Evolutionary conservation across 2,113 vertebrate genomes (phyloP).

Genomic region (Petaurus breviceps): DNA sequence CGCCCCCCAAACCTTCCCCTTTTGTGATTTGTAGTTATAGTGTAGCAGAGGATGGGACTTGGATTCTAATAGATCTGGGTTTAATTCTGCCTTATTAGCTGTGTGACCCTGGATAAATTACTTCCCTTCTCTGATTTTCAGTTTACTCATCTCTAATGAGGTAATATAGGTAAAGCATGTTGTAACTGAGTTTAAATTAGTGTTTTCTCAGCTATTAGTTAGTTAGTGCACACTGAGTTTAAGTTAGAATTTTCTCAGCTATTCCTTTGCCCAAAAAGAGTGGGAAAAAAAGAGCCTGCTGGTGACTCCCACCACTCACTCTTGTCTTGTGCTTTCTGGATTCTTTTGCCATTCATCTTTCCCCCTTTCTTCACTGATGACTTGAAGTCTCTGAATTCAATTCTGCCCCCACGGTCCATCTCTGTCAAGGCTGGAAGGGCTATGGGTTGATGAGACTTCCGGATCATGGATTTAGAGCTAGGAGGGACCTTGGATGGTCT

Average conservation of each 20-base stretch:
- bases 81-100: background rate
- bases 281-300: background rate
- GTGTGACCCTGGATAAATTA: background rate
- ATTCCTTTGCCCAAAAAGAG: background rate
- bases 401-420: background rate
- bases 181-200: background rate
- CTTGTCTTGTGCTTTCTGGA: background rate
- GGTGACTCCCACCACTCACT: background rate
- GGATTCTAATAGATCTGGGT: background rate
- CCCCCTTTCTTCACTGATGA: background rate
- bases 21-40: background rate
- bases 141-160: background rate
- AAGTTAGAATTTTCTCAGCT: background rate
- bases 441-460: background rate
- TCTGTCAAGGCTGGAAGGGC: background rate
- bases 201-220: background rate
- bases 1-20: background rate
- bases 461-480: too few relatives aligned
- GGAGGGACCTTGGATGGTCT: background rate
- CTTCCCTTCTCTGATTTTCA: background rate
- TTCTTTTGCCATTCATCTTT: background rate
- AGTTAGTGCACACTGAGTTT: background rate
- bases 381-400: background rate
- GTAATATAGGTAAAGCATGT: background rate
- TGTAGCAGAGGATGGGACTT: background rate